These are phyloP conservation scores for Dolichoris vasculosae DNA, from an alignment of 1,140 invertebrate genomes.

Conservation along the genomic window DNA sequence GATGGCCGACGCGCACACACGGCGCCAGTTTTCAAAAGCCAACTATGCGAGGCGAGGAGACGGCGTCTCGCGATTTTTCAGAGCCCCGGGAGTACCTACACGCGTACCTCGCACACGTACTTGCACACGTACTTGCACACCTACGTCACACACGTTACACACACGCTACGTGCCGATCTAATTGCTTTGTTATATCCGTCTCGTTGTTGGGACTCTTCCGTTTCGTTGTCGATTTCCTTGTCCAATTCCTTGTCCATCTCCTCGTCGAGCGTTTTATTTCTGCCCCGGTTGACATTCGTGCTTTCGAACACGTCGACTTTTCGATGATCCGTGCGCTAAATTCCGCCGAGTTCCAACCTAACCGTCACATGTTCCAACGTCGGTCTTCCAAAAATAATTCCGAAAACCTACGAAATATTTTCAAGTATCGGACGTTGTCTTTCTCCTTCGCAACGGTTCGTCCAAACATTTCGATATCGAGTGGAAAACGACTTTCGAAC, in stretches of 20 bases:
- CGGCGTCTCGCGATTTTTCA: conserved; percentile 47
- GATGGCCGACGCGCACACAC: conserved; percentile 23
- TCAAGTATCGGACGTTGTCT: not conserved
- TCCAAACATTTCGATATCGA: not conserved
- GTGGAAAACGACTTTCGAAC: not conserved
- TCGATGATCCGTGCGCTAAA: not conserved
- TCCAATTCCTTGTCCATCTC: not conserved
- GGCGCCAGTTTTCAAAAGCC: conserved; percentile 68
- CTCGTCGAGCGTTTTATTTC: not conserved
- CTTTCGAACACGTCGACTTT: not conserved
- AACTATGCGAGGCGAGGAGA: not conserved
- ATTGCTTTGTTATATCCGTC: conserved; percentile 45
- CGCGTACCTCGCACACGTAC: no score
- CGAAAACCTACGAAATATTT: not conserved
- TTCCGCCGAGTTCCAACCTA: not conserved
- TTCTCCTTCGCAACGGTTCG: not conserved
- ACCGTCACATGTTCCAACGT: not conserved
- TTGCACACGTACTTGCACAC: no score
- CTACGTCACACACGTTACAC: no score
- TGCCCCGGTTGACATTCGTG: not conserved
- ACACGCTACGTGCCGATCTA: conserved; percentile 41
- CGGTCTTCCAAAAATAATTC: not conserved
- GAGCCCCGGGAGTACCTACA: not conserved
- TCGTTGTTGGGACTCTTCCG: not conserved
- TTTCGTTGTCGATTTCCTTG: not conserved